phyloP scores from a whole-genome alignment of 2,888 invertebrate genomes.

The Drosophila paranaensis region DNA sequence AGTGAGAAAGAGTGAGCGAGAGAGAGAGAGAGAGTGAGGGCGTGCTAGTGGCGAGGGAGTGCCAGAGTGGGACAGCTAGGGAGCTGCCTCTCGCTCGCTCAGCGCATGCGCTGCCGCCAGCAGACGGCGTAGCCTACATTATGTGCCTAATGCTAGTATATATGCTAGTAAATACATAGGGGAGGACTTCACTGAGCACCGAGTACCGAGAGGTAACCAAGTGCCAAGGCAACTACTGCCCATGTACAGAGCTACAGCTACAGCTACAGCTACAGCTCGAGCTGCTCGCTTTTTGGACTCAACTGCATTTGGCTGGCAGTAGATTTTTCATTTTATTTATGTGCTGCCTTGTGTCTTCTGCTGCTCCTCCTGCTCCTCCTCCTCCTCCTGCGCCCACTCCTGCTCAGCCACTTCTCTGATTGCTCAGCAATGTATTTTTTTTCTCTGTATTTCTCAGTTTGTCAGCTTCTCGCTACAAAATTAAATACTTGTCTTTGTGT shows the following conservation, averaged over 20 bases:
- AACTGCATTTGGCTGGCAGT: slow-evolving; percentile 78
- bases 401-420: slow-evolving; percentile 17
- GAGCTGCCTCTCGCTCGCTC: slow-evolving; percentile 30
- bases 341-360: slow-evolving; percentile 54
- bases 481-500: slow-evolving; percentile 79
- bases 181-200: slow-evolving; percentile 31
- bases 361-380: slow-evolving; percentile 3
- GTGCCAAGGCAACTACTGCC: slow-evolving; percentile 45
- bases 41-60: slow-evolving; percentile 13
- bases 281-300: slow-evolving; percentile 46
- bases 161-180: slow-evolving; percentile 41
- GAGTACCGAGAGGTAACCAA: slow-evolving; percentile 48
- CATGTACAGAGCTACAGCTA: slow-evolving; percentile 29
- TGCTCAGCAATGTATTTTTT: slow-evolving; percentile 31
- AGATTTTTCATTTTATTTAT: slow-evolving; percentile 82
- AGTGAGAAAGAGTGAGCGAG: not conserved
- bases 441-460: slow-evolving; percentile 56
- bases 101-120: slow-evolving; percentile 55
- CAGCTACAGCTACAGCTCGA: slow-evolving; percentile 4
- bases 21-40: slow-evolving; percentile 5
- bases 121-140: slow-evolving; percentile 69
- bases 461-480: slow-evolving; percentile 71
- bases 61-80: slow-evolving; percentile 50
- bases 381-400: not conserved
- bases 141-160: slow-evolving; percentile 67